Evolutionary conservation across 1,140 invertebrate species (phyloP), one percentile per base, ranked within the genome.

Genomic region (Danaus melanippus): DNA sequence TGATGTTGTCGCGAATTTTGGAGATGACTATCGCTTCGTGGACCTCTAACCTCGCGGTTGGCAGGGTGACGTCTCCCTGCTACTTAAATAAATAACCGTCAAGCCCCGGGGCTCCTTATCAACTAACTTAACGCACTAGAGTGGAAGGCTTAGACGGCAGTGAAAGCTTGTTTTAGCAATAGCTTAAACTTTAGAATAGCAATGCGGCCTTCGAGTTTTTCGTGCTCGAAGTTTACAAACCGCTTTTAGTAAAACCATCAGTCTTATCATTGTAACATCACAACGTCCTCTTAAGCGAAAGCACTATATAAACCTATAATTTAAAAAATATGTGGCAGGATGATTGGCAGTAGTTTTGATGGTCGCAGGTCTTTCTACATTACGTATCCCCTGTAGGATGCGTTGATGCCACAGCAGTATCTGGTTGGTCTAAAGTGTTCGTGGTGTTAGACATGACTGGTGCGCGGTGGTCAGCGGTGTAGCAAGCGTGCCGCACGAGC

Each of bases 1-100:
- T 81, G 66, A 85, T 75, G 62, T 83, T 83, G 56, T 85, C 82
- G 67, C 82, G 82, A 85, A 85, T 85, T 67, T 85, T 85, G 82
- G 52, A 51, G 57, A 67, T 58, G 50, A 63, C 45, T 50, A 46
- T 60, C 62, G 41, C 53, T 42, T 61, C 53, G 46, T 46, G 40
- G 56, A 63, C 61, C 64, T 62, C 53, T 58, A 71, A 72, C 46
- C 55, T 69, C 58, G 55, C 68, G 63, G 65, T 66, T 67, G 67
- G 66, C 71, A 69, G 62, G 63, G 56, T 62, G 54, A 46, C 50
- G 54, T 60, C 52, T 65, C 60, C 46, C 56, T 62, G 58, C 54
- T 63, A 71, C 54, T 62, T 67, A 53, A 74, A 64, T 43, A 58
- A 62, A 65, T 50, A 51, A 47, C 32, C 48, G 55, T 69, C 56